Conservation (phyloP, 1,140 invertebrate species). For the Cheumatopsyche charites region DNA sequence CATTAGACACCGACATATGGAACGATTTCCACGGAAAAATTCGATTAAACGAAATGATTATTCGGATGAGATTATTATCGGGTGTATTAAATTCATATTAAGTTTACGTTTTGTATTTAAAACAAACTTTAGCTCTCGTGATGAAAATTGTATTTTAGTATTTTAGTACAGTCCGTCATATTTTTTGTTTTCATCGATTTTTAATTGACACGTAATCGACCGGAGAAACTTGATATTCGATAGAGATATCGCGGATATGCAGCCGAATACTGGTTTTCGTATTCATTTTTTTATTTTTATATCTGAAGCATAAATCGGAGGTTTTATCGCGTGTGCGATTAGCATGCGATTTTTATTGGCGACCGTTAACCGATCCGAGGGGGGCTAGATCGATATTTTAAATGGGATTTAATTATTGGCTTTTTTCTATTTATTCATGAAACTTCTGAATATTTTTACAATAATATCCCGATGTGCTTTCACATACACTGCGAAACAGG, state of each 20-base stretch:
- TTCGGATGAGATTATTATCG: too few relatives aligned
- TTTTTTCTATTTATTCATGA: constrained; percentile 16
- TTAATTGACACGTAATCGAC: constrained; percentile 25
- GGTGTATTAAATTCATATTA: too few relatives aligned
- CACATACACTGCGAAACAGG: not conserved
- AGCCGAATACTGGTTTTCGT: not conserved
- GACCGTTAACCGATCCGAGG: constrained; percentile 7
- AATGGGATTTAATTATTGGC: constrained; percentile 7
- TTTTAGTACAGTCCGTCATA: not conserved
- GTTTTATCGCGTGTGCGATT: not conserved
- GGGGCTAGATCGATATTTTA: constrained; percentile 12
- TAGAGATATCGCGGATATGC: constrained; percentile 15
- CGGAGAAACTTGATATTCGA: constrained; percentile 7
- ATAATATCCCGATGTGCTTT: constrained; percentile 1
- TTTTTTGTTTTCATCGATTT: constrained; percentile 22
- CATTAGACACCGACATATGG: too few relatives aligned
- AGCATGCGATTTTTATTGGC: constrained; percentile 13
- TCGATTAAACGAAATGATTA: too few relatives aligned
- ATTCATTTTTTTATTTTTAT: too few relatives aligned
- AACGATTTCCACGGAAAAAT: too few relatives aligned
- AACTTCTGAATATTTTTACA: not conserved
- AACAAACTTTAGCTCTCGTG: too few relatives aligned
- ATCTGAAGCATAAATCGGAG: not conserved
- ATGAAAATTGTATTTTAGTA: too few relatives aligned
- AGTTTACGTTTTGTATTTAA: too few relatives aligned